Evolutionary conservation across 2,797 vertebrate species (phyloP), one percentile per base, ranked within the genome.

Genomic region (Sparus aurata): DNA sequence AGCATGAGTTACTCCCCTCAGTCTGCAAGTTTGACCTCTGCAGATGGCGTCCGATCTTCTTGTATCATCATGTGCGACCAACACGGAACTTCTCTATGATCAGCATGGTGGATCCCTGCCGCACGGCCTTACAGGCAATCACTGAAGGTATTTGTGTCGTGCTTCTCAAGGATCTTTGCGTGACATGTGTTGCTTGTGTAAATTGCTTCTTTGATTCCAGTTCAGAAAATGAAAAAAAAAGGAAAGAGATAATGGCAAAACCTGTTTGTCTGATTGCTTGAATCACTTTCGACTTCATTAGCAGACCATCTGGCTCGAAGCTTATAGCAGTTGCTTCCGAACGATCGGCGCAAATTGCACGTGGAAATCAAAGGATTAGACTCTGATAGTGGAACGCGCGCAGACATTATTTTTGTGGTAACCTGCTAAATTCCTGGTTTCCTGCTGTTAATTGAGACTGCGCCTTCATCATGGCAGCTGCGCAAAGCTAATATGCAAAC

Each of bases 221-320:
- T 59, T 63, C 54, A 12, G 30, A 15, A 22, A 38, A 38, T 10
- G 2, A 38, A 38, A 11, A 13, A 5, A 17, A 25, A 49, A 22
- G 23, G 23, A 20, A 53, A 73, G 61, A 12, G n/a, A 79, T 80
- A 60, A 83, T 30, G 17, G n/a, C 18, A 38, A 82, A 84, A 73
- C 15, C 66, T 72, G 53, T 79, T 83, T 63, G 22, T 74, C 45
- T 73, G 63, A 77, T 75, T 62, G 72, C 67, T 76, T 61, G 57
- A 80, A 77, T 65, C 70, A 62, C 63, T 86, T 83, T 16, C 16
- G 66, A 64, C 55, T 84, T 84, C 60, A 89, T 90, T 79, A 83
- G 80, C 22, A 57, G 41, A 62, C 85, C 89, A 89, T 89, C 87
- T 91, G 87, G 79, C 68, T 60, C 54, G 50, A 72, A 50, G 73